These are phyloP conservation scores for Channallabes apus DNA, from an alignment of 2,797 vertebrate genomes.

Conservation along the genomic window DNA sequence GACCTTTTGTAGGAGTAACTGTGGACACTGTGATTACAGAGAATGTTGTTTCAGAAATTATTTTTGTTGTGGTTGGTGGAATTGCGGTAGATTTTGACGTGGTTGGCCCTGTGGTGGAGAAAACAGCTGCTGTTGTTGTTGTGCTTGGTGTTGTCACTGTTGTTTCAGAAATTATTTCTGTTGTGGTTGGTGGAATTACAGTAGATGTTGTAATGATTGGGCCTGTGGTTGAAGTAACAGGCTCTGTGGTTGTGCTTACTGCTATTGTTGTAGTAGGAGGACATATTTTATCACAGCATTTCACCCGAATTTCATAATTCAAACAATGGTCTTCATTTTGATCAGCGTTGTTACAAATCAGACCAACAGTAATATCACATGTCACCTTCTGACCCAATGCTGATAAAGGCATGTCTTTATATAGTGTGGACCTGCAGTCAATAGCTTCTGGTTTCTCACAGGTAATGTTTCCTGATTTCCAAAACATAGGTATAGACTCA, in stretches of 20 bases:
- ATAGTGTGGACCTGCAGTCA: no score
- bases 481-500: no score
- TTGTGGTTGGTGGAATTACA: background rate
- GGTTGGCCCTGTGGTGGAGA: background rate
- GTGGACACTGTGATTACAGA: no score
- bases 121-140: background rate
- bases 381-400: constrained; percentile 65
- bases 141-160: no score
- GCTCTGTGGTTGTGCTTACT: background rate
- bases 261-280: background rate
- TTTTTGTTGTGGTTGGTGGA: background rate
- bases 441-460: no score
- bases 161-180: background rate
- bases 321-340: constrained; percentile 60
- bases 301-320: constrained; percentile 78
- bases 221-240: no score
- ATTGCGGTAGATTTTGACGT: constrained; percentile 16
- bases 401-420: constrained; percentile 54
- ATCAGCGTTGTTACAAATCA: constrained; percentile 72
- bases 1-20: no score
- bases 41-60: background rate
- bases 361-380: constrained; percentile 69
- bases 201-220: no score
- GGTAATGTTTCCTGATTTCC: no score
- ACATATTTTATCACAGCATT: constrained; percentile 67